Conservation (phyloP, 2,797 vertebrate genomes). For the Eutrigla gurnardus region DNA sequence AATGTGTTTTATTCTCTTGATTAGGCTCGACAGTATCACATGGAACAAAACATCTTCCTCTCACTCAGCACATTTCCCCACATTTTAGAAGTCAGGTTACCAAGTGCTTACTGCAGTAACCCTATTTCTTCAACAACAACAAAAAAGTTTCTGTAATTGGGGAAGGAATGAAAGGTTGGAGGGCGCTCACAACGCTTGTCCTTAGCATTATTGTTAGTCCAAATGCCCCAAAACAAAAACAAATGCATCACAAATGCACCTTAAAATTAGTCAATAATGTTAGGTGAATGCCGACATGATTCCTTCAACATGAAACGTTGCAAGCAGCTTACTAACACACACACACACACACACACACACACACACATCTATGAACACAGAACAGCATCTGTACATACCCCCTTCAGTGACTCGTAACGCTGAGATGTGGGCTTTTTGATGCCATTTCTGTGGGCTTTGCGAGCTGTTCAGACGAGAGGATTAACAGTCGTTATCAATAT, state of each 20-base stretch:
- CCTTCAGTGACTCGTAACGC: slow-evolving; percentile 94
- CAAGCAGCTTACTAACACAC: background rate
- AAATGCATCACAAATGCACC: too few species aligned
- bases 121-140: too few species aligned
- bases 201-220: background rate
- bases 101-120: background rate
- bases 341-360: too few species aligned
- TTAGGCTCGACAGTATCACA: background rate
- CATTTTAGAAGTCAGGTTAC: too few species aligned
- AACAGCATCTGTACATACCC: slow-evolving; percentile 80
- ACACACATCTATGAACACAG: background rate
- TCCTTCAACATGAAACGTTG: too few species aligned
- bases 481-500: too few species aligned
- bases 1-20: background rate
- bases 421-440: slow-evolving; percentile 94
- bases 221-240: background rate
- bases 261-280: background rate
- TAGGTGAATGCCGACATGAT: too few species aligned
- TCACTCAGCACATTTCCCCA: background rate
- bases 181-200: background rate
- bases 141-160: too few species aligned
- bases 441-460: slow-evolving; percentile 97
- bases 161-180: background rate
- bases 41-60: too few species aligned
- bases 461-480: slow-evolving; percentile 80